These are phyloP conservation scores for Choristoneura fumiferana DNA, from an alignment of 1,140 invertebrate species.

Conservation along the genomic window DNA sequence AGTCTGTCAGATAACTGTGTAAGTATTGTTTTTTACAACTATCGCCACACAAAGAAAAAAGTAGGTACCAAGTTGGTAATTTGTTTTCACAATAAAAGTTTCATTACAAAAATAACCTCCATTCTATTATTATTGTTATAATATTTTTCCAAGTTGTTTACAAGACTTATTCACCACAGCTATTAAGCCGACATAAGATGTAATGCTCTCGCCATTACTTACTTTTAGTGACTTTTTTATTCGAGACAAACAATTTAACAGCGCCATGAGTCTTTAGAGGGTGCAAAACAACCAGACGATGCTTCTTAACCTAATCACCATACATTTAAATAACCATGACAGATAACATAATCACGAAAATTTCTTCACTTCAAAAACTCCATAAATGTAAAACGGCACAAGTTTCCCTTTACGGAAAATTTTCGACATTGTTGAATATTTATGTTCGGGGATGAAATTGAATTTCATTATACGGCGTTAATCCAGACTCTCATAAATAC, in stretches of 20 bases:
- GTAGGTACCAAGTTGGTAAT: too few relatives aligned
- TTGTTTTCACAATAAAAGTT: not conserved
- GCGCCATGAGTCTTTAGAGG: too few relatives aligned
- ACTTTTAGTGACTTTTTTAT: not conserved
- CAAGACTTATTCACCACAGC: not conserved
- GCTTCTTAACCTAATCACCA: not conserved
- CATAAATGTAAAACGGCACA: slow-evolving; percentile 50
- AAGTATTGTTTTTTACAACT: too few relatives aligned
- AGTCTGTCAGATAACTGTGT: too few relatives aligned
- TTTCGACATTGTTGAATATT: slow-evolving; percentile 60
- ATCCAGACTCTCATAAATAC: slow-evolving; percentile 51
- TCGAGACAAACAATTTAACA: not conserved
- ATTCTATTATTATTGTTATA: too few relatives aligned
- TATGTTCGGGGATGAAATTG: slow-evolving; percentile 53
- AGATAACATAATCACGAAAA: slow-evolving; percentile 20
- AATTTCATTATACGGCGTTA: slow-evolving; percentile 52
- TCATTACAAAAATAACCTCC: too few relatives aligned
- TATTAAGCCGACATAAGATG: not conserved
- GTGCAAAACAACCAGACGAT: too few relatives aligned
- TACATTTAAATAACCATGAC: slow-evolving; percentile 23
- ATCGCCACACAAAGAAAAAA: too few relatives aligned
- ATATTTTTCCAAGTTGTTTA: not conserved
- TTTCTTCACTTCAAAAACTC: slow-evolving; percentile 15
- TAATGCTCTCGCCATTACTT: not conserved
- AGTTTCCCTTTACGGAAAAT: slow-evolving; percentile 44